phyloP scores from a whole-genome alignment of 2,113 vertebrate species.

The Acanthochromis polyacanthus region DNA sequence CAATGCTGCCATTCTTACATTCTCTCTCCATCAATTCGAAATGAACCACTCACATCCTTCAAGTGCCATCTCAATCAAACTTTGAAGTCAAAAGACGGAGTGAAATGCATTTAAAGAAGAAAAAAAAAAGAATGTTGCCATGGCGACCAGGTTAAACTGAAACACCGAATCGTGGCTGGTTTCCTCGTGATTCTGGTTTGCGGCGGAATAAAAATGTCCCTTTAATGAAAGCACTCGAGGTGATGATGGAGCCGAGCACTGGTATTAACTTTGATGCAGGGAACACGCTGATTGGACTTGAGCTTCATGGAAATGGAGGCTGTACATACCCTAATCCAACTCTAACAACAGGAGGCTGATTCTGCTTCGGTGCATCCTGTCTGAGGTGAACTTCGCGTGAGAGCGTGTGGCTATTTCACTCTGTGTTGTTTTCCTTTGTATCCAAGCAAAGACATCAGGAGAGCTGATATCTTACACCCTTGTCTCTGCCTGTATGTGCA shows the following conservation, averaged over 20 bases:
- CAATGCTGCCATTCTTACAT: conserved; percentile 25
- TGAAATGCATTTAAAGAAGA: background rate
- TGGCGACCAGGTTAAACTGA: conserved; percentile 71
- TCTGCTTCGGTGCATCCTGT: conserved; percentile 16
- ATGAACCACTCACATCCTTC: conserved; percentile 18
- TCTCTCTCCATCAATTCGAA: conserved; percentile 32
- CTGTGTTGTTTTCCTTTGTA: conserved; percentile 22
- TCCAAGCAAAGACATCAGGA: conserved; percentile 20
- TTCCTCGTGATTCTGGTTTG: conserved; percentile 45
- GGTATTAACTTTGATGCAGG: conserved; percentile 54
- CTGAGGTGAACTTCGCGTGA: conserved; percentile 2
- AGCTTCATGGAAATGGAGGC: conserved; percentile 44
- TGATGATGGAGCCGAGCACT: conserved; percentile 59
- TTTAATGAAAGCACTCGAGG: conserved; percentile 71
- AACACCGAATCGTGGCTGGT: background rate
- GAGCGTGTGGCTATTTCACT: background rate
- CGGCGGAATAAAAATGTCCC: conserved; percentile 60
- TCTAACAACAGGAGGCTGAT: conserved; percentile 42
- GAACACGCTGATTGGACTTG: conserved; percentile 48
- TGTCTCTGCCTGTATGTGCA: conserved; percentile 46
- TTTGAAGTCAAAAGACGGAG: conserved; percentile 33
- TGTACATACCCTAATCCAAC: conserved; percentile 22
- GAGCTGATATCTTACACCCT: conserved; percentile 58
- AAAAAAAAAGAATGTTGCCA: conserved; percentile 36
- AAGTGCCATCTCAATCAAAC: conserved; percentile 52